These are phyloP conservation scores for Amazona guildingii DNA, from an alignment of 2,113 vertebrate genomes.

Conservation along the genomic window DNA sequence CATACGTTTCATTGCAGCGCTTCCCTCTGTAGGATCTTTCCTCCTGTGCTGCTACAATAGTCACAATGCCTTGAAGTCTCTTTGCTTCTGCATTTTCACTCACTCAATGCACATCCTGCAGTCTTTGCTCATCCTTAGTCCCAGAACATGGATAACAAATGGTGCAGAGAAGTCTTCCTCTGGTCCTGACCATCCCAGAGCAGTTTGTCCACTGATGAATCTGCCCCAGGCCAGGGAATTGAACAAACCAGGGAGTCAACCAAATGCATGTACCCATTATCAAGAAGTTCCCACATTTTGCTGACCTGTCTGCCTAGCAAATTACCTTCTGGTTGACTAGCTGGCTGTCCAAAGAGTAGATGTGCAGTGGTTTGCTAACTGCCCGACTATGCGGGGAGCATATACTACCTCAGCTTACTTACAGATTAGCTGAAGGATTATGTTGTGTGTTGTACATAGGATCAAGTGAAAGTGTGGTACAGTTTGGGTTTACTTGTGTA, in stretches of 20 bases:
- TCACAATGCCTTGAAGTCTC: neutral
- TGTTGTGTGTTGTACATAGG: too few species aligned
- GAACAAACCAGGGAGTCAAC: neutral
- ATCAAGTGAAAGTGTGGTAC: neutral
- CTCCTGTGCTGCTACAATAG: neutral
- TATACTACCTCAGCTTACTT: neutral
- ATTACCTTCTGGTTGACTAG: neutral
- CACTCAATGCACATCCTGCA: neutral
- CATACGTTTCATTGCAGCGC: neutral
- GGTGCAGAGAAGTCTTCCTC: neutral
- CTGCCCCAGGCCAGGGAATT: neutral
- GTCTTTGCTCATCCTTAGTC: neutral
- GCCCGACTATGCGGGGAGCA: neutral
- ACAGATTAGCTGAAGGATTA: neutral
- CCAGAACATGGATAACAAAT: neutral
- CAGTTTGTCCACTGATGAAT: neutral
- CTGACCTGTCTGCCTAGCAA: neutral
- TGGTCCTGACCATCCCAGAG: neutral
- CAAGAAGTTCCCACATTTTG: neutral
- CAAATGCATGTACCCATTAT: fast-evolving
- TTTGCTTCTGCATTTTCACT: neutral
- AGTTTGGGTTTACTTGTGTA: neutral
- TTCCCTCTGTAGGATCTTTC: neutral
- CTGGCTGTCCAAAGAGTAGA: neutral
- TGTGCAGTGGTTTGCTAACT: neutral